Evolutionary conservation across 1,140 invertebrate species (phyloP), one percentile per base, ranked within the genome.

Genomic region (Tetragnatha versicolor): DNA sequence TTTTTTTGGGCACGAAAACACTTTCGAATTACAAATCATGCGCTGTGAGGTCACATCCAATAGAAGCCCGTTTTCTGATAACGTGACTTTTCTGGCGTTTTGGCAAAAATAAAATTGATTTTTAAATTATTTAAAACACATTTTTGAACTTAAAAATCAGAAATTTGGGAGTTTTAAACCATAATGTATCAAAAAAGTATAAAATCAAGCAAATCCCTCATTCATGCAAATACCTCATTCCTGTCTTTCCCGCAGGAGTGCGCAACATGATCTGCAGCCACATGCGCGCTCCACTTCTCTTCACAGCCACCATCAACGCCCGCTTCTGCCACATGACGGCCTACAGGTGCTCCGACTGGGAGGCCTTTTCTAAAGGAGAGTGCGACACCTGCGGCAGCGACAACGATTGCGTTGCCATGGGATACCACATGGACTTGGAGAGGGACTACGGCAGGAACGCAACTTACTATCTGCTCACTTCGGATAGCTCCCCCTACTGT

Each of bases 251-350:
- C 3, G 0, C 84, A 87, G 91, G 92, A 29, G 87, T 95, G 25
- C 89, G 91, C 75, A 89, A 91, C 80, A 93, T 91, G 83, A 86
- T 96, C 1, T 96, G 94, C 84, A 93, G 94, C 84, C 94, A 96
- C 84, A 89, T 94, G 35, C 87, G 93, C 42, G 93, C 93, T 79
- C 90, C 94, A 82, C 90, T 94, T 80, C 92, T 91, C 82, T 96
- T 95, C 83, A 92, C 90, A 1, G 94, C 96, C 84, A 94, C 93
- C 75, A 92, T 97, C 60, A 91, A 91, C 17, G 76, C 86, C 3
- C 55, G n/a, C 3, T 10, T 29, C 45, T 77, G 73, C 27, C 33
- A 25, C 5, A 47, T 55, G 45, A 45, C 66, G 12, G 73, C 27
- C 9, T 53, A 65, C 33, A 42, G 9, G 12, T 77, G 73, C 61